Base-by-base conservation (phyloP, 2,797 vertebrate genomes). In the Allobates femoralis region DNA sequence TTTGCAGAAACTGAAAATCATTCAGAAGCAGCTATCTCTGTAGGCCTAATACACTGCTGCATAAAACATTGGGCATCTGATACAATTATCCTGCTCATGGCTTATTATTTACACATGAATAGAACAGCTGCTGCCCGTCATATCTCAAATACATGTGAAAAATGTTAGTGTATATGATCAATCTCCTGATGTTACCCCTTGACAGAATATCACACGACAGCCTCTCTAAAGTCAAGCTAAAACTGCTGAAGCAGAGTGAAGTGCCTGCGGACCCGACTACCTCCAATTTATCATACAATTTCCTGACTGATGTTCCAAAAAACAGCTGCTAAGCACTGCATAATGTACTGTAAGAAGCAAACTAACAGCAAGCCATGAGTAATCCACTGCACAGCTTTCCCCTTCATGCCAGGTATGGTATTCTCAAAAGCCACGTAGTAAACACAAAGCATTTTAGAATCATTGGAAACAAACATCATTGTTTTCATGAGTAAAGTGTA, bases 221-320 rank as follows among this genome's bases (percentile, higher is more conserved):
- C 92, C 95, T 94, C 93, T 92, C 93, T 91, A 90, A 94, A 95
- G 92, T 93, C 93, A 92, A 90, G 87, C 83, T 77, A 92, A 94
- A 95, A 93, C 93, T 94, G 94, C 94, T 94, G 94, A 94, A 94
- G 94, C 92, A 95, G 92, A 95, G 95, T 94, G 85, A 94, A 94
- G 92, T 93, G 93, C 93, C 92, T 93, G 88, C 89, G 94, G 93
- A 93, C 93, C 92, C 89, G 85, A 92, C 93, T 94, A 90, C 91
- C 93, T 93, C 90, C 94, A 94, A 95, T 95, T 96, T 94, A 95
- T 96, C 94, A 96, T 94, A 92, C 91, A 92, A 93, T 94, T 94
- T 94, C 93, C 93, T 95, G 94, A 96, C 93, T 94, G 94, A 96
- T 94, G 93, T 88, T 94, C 91, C 94, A 92, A 93, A 94, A 94